Evolutionary conservation across 92 coral and sea anemone genomes (phyloP).

Genomic region (Desmophyllum pertusum): DNA sequence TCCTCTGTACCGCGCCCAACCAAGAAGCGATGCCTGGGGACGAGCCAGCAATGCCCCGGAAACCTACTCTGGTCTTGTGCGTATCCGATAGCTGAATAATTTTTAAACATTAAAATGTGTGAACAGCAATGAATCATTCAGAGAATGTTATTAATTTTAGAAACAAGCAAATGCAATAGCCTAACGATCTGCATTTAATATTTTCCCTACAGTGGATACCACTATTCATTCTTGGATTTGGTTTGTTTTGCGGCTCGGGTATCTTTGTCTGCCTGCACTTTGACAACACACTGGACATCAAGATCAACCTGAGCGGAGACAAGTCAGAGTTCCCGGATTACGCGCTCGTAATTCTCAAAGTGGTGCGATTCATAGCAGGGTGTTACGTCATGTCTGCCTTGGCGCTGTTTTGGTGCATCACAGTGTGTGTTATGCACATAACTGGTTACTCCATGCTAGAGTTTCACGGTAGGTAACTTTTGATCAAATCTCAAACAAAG

Average conservation of each 20-base stretch:
- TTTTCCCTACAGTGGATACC: constrained; percentile 65
- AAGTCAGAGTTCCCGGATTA: constrained; percentile 31
- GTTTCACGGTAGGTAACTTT: constrained; percentile 72
- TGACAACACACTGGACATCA: constrained; percentile 72
- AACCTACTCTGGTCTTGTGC: no score
- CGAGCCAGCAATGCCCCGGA: no score
- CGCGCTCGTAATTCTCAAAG: constrained; percentile 45
- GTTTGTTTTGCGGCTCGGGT: constrained; percentile 60
- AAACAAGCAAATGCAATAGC: background rate
- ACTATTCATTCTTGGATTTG: constrained; percentile 53
- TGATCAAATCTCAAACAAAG: no score
- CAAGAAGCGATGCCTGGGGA: no score
- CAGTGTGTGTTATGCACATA: constrained; percentile 77
- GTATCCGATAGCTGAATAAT: no score
- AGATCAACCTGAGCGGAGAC: constrained; percentile 60
- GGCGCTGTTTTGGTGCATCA: constrained; percentile 73
- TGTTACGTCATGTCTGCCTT: constrained; percentile 74
- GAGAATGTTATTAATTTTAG: no score
- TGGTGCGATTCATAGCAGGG: constrained; percentile 66
- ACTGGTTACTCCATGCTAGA: constrained; percentile 83
- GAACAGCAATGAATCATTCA: no score
- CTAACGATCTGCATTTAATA: background rate
- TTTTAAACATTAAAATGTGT: no score
- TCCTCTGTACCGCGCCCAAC: no score
- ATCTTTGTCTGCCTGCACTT: constrained; percentile 67